Percentiles rank a stretch among this genome's conserved stretches.
Evolutionary conservation across 2,113 vertebrate genomes (phyloP).

Genomic region (Rhinichthys klamathensis): DNA sequence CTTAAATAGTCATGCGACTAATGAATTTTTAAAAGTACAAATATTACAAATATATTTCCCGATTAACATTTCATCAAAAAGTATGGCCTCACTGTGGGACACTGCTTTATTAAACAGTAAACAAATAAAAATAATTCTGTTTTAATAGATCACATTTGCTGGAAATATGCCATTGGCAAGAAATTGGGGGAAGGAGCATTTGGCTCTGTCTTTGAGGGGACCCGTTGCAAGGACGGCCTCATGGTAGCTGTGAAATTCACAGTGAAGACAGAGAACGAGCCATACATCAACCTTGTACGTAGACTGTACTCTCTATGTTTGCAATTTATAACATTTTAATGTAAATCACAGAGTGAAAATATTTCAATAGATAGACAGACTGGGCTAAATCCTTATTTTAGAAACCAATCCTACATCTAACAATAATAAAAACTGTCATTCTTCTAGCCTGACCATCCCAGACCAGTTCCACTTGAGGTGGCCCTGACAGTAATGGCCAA

Average conservation of each 20-base stretch:
- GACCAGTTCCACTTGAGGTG: background rate
- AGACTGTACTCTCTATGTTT: background rate
- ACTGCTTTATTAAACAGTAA: background rate
- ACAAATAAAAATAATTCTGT: background rate
- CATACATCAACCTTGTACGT: background rate
- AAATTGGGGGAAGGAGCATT: background rate
- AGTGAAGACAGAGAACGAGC: background rate
- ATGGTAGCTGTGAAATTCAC: background rate
- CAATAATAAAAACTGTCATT: background rate
- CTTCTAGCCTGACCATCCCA: background rate
- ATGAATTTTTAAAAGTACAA: background rate
- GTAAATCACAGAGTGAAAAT: background rate
- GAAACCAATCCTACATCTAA: background rate
- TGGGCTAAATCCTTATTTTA: background rate
- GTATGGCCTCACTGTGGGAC: background rate
- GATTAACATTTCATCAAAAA: background rate
- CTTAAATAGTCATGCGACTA: no score
- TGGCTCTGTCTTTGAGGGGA: background rate
- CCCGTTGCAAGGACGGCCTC: background rate
- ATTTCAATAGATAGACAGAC: background rate
- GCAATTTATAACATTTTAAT: background rate
- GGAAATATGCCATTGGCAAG: background rate
- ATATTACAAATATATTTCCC: no score
- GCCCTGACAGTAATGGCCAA: background rate
- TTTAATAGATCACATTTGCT: background rate